Evolutionary conservation across 2,888 invertebrate genomes (phyloP).

Genomic region (Netelia virgata): DNA sequence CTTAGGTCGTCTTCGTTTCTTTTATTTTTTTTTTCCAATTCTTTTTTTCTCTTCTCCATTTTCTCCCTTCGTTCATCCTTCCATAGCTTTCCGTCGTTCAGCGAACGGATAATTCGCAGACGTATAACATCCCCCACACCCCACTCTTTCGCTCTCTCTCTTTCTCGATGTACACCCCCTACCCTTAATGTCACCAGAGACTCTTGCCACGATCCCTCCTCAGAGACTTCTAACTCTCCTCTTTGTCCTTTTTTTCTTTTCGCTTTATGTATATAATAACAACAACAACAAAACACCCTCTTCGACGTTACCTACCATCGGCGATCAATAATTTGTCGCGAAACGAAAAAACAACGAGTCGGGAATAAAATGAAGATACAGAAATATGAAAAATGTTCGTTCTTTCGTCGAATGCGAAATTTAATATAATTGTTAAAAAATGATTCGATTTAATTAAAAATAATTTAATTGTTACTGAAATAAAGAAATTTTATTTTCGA

Average conservation of each 20-base stretch:
- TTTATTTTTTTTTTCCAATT: constrained; percentile 9
- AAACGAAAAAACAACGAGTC: constrained; percentile 50
- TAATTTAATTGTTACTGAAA: no score
- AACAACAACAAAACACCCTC: constrained; percentile 36
- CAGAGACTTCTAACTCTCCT: constrained; percentile 55
- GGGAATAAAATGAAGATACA: not conserved
- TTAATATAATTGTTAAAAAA: not conserved
- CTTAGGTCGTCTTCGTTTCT: constrained; percentile 41
- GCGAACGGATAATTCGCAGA: constrained; percentile 68
- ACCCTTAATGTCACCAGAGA: constrained; percentile 39
- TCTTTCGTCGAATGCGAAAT: not conserved
- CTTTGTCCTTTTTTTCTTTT: constrained; percentile 33
- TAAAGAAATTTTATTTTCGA: no score
- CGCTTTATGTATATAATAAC: not conserved
- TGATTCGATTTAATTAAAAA: not conserved
- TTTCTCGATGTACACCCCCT: constrained; percentile 62
- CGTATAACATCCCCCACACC: constrained; percentile 70
- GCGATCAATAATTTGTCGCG: constrained; percentile 56
- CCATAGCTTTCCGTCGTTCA: constrained; percentile 52
- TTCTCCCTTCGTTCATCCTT: constrained; percentile 46
- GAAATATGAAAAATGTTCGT: not conserved
- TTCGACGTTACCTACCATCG: constrained; percentile 10
- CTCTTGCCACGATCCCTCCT: constrained; percentile 58
- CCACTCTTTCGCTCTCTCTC: constrained; percentile 56
- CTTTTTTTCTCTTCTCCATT: constrained; percentile 15